phyloP scores from a whole-genome alignment of 2,888 invertebrate species.

The Lacanobia wlatinum region DNA sequence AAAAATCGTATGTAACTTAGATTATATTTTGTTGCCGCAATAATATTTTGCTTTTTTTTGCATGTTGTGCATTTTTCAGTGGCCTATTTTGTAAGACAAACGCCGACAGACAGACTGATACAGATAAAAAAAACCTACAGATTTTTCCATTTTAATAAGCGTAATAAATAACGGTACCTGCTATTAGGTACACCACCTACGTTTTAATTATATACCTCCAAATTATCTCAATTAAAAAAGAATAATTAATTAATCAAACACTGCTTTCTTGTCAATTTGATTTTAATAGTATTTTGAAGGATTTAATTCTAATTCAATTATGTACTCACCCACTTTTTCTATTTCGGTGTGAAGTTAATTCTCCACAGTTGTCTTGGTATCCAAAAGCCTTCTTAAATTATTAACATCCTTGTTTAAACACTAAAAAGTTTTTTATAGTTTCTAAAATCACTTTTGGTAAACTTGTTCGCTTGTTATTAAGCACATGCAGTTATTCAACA shows the following conservation, averaged over 20 bases:
- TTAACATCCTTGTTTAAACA: slow-evolving; percentile 69
- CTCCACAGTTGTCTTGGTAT: slow-evolving; percentile 70
- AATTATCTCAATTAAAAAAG: not conserved
- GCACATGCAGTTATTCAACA: slow-evolving; percentile 44
- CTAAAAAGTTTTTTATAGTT: slow-evolving; percentile 63
- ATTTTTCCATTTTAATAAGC: not conserved
- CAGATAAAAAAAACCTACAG: not conserved
- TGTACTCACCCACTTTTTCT: slow-evolving; percentile 86
- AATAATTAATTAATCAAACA: no score
- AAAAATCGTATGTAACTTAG: slow-evolving; percentile 2
- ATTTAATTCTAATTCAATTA: slow-evolving; percentile 63
- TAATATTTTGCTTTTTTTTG: slow-evolving; percentile 11
- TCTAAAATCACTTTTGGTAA: slow-evolving; percentile 49
- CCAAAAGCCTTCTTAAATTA: slow-evolving; percentile 65
- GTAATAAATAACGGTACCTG: no score
- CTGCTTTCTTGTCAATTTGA: not conserved
- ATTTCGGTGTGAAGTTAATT: slow-evolving; percentile 69
- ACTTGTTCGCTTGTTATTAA: slow-evolving; percentile 48
- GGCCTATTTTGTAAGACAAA: not conserved
- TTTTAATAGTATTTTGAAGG: slow-evolving; percentile 11
- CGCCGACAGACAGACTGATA: not conserved
- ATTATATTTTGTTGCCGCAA: not conserved
- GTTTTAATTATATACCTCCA: not conserved
- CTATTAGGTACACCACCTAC: not conserved
- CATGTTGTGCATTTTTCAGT: slow-evolving; percentile 1